Percentiles rank a stretch among this genome's conserved stretches.
Evolutionary conservation across 1,140 invertebrate genomes (phyloP).

Genomic region (Stegodyphus mimosarum): DNA sequence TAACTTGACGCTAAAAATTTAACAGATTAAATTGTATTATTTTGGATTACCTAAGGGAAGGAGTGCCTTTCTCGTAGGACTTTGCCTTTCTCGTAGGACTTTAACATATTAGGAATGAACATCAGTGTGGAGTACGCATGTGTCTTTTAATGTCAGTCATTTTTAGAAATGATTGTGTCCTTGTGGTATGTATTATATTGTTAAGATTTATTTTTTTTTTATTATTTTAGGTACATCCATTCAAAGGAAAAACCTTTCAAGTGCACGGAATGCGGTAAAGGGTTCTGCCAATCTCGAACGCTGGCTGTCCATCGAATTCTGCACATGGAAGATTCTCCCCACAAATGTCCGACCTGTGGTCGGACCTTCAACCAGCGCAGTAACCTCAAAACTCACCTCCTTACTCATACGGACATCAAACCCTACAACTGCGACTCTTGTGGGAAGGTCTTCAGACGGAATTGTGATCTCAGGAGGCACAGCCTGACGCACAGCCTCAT

Average conservation of each 20-base stretch:
- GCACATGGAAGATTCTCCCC: constrained; percentile 89
- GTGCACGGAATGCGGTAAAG: constrained; percentile 94
- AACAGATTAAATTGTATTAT: too few species aligned
- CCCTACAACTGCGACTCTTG: constrained; percentile 73
- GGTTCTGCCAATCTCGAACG: constrained; percentile 95
- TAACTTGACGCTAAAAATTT: too few species aligned
- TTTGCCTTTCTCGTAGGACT: too few species aligned
- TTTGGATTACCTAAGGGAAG: too few species aligned
- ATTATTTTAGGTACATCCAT: constrained; percentile 85
- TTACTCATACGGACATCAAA: constrained; percentile 95
- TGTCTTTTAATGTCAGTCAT: too few species aligned
- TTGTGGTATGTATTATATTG: too few species aligned
- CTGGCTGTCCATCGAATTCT: constrained; percentile 93
- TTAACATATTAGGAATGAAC: too few species aligned
- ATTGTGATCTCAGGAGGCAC: constrained; percentile 73
- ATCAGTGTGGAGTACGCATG: too few species aligned
- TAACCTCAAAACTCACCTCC: constrained; percentile 89
- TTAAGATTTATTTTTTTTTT: background rate
- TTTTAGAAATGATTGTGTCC: too few species aligned
- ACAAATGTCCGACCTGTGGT: constrained; percentile 84
- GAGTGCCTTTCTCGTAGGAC: too few species aligned
- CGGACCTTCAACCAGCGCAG: constrained; percentile 87
- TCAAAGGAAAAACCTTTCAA: constrained; percentile 98
- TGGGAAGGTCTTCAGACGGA: constrained; percentile 66
- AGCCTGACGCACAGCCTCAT: constrained; percentile 83